Evolutionary conservation across 37 sponge, comb jelly and placozoan genomes (phyloP).

Genomic region (Theonella swinhoei): DNA sequence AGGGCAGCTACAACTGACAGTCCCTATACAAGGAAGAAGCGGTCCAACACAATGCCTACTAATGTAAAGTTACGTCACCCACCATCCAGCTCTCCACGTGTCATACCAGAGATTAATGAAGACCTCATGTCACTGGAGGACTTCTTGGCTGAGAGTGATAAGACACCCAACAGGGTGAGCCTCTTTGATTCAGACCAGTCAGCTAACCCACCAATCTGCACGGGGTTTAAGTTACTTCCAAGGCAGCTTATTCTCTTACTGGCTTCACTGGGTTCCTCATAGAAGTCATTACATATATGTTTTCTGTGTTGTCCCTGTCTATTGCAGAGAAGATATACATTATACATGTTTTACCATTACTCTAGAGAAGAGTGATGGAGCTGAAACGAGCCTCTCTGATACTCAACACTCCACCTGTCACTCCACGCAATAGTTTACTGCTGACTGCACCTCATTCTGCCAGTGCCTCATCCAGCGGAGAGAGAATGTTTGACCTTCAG

Average conservation of each 20-base stretch:
- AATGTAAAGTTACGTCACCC: background rate
- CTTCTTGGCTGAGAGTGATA: slow-evolving; percentile 75
- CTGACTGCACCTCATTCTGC: background rate
- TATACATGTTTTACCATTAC: too few relatives aligned
- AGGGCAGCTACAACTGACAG: slow-evolving; percentile 33
- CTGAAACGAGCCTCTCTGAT: slow-evolving; percentile 63
- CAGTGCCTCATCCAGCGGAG: background rate
- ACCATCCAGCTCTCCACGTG: background rate
- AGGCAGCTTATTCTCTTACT: background rate
- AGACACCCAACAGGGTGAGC: slow-evolving; percentile 67
- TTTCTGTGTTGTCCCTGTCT: background rate
- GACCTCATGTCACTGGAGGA: slow-evolving; percentile 76
- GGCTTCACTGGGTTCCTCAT: background rate
- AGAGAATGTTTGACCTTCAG: slow-evolving; percentile 28
- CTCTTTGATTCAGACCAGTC: too few relatives aligned
- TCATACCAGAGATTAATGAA: slow-evolving; percentile 18
- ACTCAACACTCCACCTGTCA: slow-evolving; percentile 26
- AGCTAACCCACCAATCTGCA: background rate
- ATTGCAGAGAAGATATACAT: background rate
- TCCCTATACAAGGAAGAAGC: slow-evolving; percentile 26
- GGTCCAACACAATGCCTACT: slow-evolving; percentile 29
- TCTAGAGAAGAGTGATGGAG: slow-evolving; percentile 60
- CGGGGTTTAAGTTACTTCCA: background rate
- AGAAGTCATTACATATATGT: background rate
- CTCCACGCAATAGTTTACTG: slow-evolving; percentile 54